Evolutionary conservation across 2,888 invertebrate genomes (phyloP).

Genomic region (Hoplodrina ambigua): DNA sequence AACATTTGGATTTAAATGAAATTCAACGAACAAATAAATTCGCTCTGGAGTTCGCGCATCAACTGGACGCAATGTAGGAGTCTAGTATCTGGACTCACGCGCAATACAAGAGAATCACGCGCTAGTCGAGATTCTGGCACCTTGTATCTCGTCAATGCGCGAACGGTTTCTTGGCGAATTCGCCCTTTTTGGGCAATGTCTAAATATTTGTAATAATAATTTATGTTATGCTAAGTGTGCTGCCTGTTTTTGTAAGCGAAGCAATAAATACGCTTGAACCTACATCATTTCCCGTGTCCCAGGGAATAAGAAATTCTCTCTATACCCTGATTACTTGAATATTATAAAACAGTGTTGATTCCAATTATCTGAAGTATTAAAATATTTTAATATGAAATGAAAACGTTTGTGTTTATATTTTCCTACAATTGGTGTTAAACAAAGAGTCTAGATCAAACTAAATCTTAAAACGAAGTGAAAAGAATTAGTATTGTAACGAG

Average conservation of each 20-base stretch:
- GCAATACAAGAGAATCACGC: too few species aligned
- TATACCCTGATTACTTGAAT: not conserved
- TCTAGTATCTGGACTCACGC: too few species aligned
- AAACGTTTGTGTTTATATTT: not conserved
- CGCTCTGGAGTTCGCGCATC: too few species aligned
- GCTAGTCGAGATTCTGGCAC: too few species aligned
- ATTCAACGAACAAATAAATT: too few species aligned
- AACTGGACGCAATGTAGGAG: too few species aligned
- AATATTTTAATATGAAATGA: too few species aligned
- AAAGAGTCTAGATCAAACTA: not conserved
- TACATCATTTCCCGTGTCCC: not conserved
- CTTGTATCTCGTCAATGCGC: too few species aligned
- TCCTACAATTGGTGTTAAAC: not conserved
- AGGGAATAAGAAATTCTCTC: not conserved
- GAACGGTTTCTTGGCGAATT: too few species aligned
- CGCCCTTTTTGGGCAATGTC: too few species aligned
- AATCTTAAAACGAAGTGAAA: constrained; percentile 10
- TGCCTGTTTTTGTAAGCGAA: constrained; percentile 11
- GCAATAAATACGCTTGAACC: constrained; percentile 15
- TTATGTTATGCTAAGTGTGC: constrained; percentile 33
- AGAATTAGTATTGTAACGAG: not conserved
- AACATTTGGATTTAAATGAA: too few species aligned
- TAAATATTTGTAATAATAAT: constrained; percentile 41
- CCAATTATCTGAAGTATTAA: not conserved
- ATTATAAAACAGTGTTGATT: constrained; percentile 1